phyloP scores from a whole-genome alignment of 2,113 vertebrate genomes.

The Rhadina sibilatrix region DNA sequence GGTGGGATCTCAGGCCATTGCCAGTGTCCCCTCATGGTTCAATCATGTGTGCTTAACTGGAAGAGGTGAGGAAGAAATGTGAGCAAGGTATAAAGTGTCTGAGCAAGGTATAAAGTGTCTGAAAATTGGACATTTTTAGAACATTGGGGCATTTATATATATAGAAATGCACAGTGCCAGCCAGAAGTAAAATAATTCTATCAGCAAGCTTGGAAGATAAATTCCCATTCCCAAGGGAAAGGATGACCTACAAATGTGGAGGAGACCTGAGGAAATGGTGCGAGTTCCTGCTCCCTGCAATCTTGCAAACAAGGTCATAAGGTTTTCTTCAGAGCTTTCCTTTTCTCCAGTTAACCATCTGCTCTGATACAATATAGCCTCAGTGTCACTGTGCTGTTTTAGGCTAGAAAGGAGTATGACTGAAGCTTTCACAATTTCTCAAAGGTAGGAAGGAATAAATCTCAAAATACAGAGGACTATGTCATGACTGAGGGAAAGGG shows the following conservation, averaged over 20 bases:
- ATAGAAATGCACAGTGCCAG: not conserved
- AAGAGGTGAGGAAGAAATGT: not conserved
- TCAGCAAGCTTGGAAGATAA: not conserved
- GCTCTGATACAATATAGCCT: not conserved
- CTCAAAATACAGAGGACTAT: not conserved
- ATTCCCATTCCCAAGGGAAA: not conserved
- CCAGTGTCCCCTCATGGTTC: not conserved
- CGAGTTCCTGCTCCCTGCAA: not conserved
- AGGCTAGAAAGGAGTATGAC: not conserved
- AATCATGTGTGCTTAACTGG: rapidly evolving
- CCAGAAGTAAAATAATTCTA: not conserved
- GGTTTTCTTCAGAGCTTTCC: not conserved
- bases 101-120: not conserved
- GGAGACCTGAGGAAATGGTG: not conserved
- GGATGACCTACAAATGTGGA: not conserved
- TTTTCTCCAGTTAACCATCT: not conserved
- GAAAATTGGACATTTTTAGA: not conserved
- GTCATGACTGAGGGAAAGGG: not conserved
- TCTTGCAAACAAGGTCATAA: not conserved
- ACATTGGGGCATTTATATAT: too few species aligned
- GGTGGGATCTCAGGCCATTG: not conserved
- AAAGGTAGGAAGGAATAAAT: not conserved
- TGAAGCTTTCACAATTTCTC: not conserved
- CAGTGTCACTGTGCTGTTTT: not conserved
- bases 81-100: not conserved